Base-by-base conservation (phyloP, 2,888 invertebrate genomes). In the Rhopalosiphum nymphaeae region DNA sequence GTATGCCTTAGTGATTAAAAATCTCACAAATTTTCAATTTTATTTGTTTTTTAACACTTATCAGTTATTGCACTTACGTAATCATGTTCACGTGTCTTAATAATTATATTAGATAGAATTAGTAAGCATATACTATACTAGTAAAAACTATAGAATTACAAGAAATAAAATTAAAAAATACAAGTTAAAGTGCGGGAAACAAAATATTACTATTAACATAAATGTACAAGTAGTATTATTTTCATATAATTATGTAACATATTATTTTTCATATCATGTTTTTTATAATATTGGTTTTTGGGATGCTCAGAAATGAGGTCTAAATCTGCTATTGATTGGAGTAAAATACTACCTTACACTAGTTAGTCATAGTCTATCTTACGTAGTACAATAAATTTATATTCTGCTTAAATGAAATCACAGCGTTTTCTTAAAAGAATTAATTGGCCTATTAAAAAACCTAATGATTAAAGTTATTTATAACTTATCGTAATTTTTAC, bases 21-120 rank as follows among this genome's bases (percentile, higher is more conserved):
- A 89, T 46, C 57, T 44, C 57, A 90, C 61, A 21, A 67, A 67
- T 67, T 46, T 90, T 46, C 25, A 46, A n/a, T 67, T 61, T 36
- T n/a, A n/a, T 61, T 61, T 29, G 16, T 89, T 61, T 61, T 89
- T 21, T 56, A 21, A 61, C 46, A n/a, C 89, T 61, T 44, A 46
- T 61, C 89, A 46, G 36, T 78, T 78, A 78, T 78, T 21, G 16
- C 16, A 4, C 29, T 89, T 57, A 61, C 29, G 44, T 61, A 44
- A 90, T 78, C 36, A 36, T 67, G 11, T 90, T 90, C n/a, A 61
- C 61, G 89, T 89, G 44, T 89, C 16, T 57, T n/a, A 44, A 67
- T 36, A 25, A 36, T 78, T 36, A 36, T 78, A 78, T 21, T 78
- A 42, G 16, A 36, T 36, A 78, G 36, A 42, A 36, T 36, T 36